These are phyloP conservation scores for Heterotis niloticus DNA, from an alignment of 2,113 vertebrate genomes.

Conservation along the genomic window DNA sequence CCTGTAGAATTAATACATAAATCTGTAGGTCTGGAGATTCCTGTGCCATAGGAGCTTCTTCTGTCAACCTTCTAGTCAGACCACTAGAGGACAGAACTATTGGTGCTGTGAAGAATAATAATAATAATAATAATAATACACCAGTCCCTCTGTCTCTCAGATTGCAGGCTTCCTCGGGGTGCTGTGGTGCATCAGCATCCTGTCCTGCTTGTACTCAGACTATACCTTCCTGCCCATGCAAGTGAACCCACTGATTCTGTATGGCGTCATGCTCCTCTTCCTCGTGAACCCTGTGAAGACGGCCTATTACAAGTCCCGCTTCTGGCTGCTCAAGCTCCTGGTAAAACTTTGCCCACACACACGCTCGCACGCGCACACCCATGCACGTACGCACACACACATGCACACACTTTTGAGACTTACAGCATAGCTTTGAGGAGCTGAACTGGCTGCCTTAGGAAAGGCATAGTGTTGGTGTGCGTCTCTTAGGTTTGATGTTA, in stretches of 20 bases:
- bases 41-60: too few species aligned
- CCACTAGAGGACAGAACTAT: neutral
- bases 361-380: neutral
- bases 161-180: conserved; percentile 95
- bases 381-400: too few species aligned
- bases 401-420: too few species aligned
- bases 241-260: conserved; percentile 89
- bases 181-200: conserved; percentile 93
- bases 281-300: conserved; percentile 97
- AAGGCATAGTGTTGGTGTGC: too few species aligned
- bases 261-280: conserved; percentile 93
- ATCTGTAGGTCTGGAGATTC: too few species aligned
- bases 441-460: too few species aligned
- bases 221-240: conserved; percentile 81
- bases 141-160: conserved; percentile 53
- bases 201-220: conserved; percentile 86
- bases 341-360: conserved; percentile 61
- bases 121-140: neutral
- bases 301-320: conserved; percentile 97
- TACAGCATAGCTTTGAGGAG: too few species aligned
- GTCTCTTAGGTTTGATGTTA: neutral
- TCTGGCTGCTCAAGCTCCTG: conserved; percentile 96
- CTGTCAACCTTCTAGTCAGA: neutral
- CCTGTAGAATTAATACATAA: too few species aligned
- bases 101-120: neutral